Base-by-base conservation (phyloP, 2,797 vertebrate genomes). In the Diplodus puntazzo region DNA sequence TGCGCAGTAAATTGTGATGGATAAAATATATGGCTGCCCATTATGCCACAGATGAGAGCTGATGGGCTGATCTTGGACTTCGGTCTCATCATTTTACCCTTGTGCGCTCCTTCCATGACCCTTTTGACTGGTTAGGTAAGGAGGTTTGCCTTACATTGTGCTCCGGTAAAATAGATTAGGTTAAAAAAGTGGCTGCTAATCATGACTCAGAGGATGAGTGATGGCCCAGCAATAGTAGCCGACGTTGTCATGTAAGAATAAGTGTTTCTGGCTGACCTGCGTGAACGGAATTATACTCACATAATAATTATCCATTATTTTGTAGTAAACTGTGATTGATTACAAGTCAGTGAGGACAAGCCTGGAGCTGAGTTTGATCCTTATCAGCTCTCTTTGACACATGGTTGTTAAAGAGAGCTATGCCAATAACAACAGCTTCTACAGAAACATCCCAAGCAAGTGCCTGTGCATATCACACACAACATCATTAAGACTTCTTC, bases 161-260 rank as follows among this genome's bases (percentile, higher is more conserved):
- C 60, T 43, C 54, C 81, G 73, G 71, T 59, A 74, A 69, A 84
- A 59, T 7, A 62, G 43, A 77, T 64, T 39, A 0, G 61, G 23
- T 20, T 80, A 50, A 85, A 62, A 25, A 77, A 81, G 81, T 77
- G 64, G 53, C 63, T 12, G 8, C 48, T 76, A 62, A 77, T 69
- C n/a, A 27, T 48, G 34, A 27, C 57, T 42, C 21, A 30, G 69
- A 54, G 23, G 61, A 79, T 81, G 71, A 86, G 53, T 54, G 54
- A 78, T 61, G 63, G 49, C 14, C 9, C 30, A 20, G 50, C 73
- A 67, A 81, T 17, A 11, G 72, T n/a, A 50, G 60, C 30, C 62
- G 75, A 87, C 83, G 61, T 23, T 80, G 72, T 84, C 62, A 55
- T 48, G 46, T 18, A 25, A 54, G 69, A 81, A n/a, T 74, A 63